A percentile compares a stretch with the other conserved stretches of the same genome.
phyloP scores from a whole-genome alignment of 2,888 invertebrate species.

The Drosophila planitibia region DNA sequence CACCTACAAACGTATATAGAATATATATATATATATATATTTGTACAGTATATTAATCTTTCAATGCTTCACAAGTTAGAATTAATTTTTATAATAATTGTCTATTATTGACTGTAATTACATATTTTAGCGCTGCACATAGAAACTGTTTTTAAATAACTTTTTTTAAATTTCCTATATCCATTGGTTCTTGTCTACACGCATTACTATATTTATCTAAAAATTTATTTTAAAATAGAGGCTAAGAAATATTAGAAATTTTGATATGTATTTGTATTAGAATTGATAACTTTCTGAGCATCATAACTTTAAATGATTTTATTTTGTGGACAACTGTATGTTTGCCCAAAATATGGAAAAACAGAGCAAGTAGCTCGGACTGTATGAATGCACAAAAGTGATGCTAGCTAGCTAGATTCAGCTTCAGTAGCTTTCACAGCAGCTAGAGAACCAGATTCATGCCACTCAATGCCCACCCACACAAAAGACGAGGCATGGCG shows the following conservation, averaged over 20 bases:
- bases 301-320: conserved; percentile 4
- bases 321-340: not conserved
- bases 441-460: conserved; percentile 35
- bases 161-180: not conserved
- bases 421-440: conserved; percentile 40
- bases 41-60: not conserved
- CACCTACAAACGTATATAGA: not conserved
- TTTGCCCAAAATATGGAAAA: not conserved
- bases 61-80: too few species aligned
- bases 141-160: not conserved
- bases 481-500: conserved; percentile 13
- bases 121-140: not conserved
- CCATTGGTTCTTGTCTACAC: not conserved
- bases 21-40: not conserved
- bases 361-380: conserved; percentile 7
- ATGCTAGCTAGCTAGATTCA: not conserved
- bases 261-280: not conserved
- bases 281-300: not conserved
- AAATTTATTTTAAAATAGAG: not conserved
- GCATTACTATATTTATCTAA: not conserved
- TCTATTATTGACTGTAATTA: not conserved
- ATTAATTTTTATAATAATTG: not conserved
- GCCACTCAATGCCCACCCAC: conserved; percentile 42
- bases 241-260: not conserved
- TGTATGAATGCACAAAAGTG: not conserved